A percentile compares a stretch with the other conserved stretches of the same genome.
phyloP scores from a whole-genome alignment of 1,140 invertebrate genomes.

The Colletes gigas region DNA sequence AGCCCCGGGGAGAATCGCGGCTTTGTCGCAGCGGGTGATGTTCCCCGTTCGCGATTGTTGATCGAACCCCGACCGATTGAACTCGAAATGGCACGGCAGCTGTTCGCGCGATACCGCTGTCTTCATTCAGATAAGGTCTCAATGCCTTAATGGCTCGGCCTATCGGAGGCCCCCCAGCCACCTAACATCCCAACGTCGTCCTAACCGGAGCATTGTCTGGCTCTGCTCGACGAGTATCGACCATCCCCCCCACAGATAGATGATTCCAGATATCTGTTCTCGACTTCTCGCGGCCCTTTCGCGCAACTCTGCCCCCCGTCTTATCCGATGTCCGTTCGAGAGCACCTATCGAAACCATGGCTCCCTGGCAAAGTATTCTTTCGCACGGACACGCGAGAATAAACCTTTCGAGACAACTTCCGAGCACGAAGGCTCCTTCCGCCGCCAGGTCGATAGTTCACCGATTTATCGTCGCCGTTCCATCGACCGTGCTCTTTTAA shows the following conservation, averaged over 20 bases:
- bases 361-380: too few species aligned
- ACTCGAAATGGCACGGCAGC: conserved; percentile 61
- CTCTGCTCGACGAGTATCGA: conserved; percentile 14
- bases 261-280: conserved; percentile 10
- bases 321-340: too few species aligned
- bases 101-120: conserved; percentile 58
- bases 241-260: conserved; percentile 6
- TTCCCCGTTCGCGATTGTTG: conserved; percentile 36
- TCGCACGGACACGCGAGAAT: too few species aligned
- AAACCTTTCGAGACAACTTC: too few species aligned
- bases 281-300: not conserved
- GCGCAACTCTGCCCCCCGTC: not conserved
- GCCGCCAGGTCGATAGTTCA: too few species aligned
- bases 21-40: conserved; percentile 40
- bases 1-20: conserved; percentile 12
- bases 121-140: conserved; percentile 77
- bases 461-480: too few species aligned
- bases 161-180: conserved; percentile 52
- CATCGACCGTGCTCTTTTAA: too few species aligned
- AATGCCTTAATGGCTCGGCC: conserved; percentile 69
- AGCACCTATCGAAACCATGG: too few species aligned
- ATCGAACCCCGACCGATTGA: conserved; percentile 29
- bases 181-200: conserved; percentile 50
- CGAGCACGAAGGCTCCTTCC: too few species aligned
- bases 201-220: conserved; percentile 22